Evolutionary conservation across 2,113 vertebrate genomes (phyloP).

Genomic region (Malurus elegans): DNA sequence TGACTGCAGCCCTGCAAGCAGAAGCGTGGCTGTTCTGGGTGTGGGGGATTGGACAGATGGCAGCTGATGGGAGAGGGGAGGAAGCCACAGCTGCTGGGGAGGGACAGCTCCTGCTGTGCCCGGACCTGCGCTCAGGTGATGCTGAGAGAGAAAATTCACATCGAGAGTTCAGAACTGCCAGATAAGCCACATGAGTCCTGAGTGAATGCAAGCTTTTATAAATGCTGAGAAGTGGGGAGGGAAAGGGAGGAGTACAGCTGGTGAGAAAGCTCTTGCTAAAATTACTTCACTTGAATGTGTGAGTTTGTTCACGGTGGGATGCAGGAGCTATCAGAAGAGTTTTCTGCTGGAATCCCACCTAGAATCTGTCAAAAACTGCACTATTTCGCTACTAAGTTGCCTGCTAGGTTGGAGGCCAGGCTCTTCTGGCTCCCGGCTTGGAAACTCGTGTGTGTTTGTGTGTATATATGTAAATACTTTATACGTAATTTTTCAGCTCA

Average conservation of each 20-base stretch:
- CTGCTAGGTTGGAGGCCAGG: neutral
- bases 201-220: neutral
- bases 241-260: neutral
- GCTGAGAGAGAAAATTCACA: neutral
- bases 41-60: conserved; percentile 17
- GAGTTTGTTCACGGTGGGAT: neutral
- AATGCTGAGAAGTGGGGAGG: neutral
- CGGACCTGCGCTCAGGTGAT: neutral
- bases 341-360: neutral
- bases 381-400: neutral
- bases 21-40: neutral
- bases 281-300: neutral
- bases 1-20: neutral
- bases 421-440: neutral
- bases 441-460: neutral
- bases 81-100: neutral
- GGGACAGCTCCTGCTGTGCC: neutral
- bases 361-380: neutral
- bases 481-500: neutral
- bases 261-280: neutral
- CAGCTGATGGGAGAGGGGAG: neutral
- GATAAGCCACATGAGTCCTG: neutral
- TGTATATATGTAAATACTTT: neutral
- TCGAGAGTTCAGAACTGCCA: neutral
- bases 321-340: neutral